phyloP scores from a whole-genome alignment of 2,888 invertebrate species.

The Volucella inanis region DNA sequence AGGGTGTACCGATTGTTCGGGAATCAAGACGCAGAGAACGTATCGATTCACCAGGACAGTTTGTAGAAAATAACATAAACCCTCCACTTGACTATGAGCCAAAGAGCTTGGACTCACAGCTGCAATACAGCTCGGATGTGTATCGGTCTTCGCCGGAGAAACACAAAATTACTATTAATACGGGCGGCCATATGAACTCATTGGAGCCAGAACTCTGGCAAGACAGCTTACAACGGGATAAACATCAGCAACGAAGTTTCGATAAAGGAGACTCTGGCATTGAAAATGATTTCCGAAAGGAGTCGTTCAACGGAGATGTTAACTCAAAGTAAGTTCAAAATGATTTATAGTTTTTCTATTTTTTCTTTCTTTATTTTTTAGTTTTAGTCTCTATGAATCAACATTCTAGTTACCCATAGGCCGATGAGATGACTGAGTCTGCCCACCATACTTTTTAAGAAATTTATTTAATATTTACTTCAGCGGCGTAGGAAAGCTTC shows the following conservation, averaged over 20 bases:
- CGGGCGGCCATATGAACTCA: slow-evolving; percentile 59
- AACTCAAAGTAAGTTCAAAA: slow-evolving; percentile 79
- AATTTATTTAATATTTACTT: no score
- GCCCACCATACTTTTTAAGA: no score
- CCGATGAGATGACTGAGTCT: no score
- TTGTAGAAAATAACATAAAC: slow-evolving; percentile 27
- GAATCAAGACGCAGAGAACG: slow-evolving; percentile 83
- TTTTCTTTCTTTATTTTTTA: neutral
- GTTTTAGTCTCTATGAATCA: no score
- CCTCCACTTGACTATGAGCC: slow-evolving; percentile 84
- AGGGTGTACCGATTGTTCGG: slow-evolving; percentile 82
- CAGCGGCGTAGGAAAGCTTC: no score
- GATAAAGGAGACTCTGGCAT: slow-evolving; percentile 90
- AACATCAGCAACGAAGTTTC: slow-evolving; percentile 83
- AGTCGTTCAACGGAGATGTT: slow-evolving; percentile 86
- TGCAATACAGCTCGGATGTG: slow-evolving; percentile 83
- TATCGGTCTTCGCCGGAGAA: slow-evolving; percentile 86
- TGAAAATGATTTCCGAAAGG: slow-evolving; percentile 90
- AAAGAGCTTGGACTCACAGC: slow-evolving; percentile 87
- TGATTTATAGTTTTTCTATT: neutral
- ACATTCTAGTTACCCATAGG: no score
- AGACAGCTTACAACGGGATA: slow-evolving; percentile 85
- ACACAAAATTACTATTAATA: slow-evolving; percentile 81
- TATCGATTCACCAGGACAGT: slow-evolving; percentile 77
- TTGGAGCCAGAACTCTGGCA: slow-evolving; percentile 85